Base-by-base conservation (phyloP, 1,140 invertebrate species). In the Solenopsis fugax region DNA sequence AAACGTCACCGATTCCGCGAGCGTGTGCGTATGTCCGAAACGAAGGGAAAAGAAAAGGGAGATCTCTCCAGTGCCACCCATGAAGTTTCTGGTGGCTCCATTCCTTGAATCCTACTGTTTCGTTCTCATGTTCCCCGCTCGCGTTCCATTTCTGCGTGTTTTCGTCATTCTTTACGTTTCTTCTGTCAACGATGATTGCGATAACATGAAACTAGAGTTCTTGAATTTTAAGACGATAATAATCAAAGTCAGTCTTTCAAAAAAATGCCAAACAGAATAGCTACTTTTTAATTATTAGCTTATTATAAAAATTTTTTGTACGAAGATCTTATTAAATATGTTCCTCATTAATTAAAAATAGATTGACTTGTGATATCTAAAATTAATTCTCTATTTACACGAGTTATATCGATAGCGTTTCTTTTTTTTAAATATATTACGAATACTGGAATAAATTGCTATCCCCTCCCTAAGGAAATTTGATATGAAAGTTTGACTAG, bases 11-110 rank as follows among this genome's bases (percentile, higher is more conserved):
- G 64, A 37, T 29, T 34, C 52, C 9, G 48, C 34, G 13, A 37
- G 37, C 37, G 21, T 71, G 34, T 9, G 54, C 7, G n/a, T 56
- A 58, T 6, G 75, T 45, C 71, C 58, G 54, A 4, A 73, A 91
- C 78, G 77, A 90, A 90, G 85, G 65, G 67, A 64, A 67, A 84
- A 65, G 67, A 54, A 54, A 72, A 87, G 64, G 50, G 87, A 89
- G 67, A 73, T 62, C 54, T 91, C 56, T 37, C 72, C 87, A 93
- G 90, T 29, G 29, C 93, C 93, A 94, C 93, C 93, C 93, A 93
- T 93, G 92, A 89, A 91, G 92, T 82, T 52, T 60, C 34, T 41
- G 45, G 10, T 34, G 21, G 10, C 60, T 50, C 73, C 54, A 45
- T 69, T 37, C 54, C 54, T 72, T 64, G 18, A 60, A 52, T 69